A percentile compares a stretch with the other conserved stretches of the same genome.
phyloP scores from a whole-genome alignment of 1,140 invertebrate genomes.

The Drosophila pandora region DNA sequence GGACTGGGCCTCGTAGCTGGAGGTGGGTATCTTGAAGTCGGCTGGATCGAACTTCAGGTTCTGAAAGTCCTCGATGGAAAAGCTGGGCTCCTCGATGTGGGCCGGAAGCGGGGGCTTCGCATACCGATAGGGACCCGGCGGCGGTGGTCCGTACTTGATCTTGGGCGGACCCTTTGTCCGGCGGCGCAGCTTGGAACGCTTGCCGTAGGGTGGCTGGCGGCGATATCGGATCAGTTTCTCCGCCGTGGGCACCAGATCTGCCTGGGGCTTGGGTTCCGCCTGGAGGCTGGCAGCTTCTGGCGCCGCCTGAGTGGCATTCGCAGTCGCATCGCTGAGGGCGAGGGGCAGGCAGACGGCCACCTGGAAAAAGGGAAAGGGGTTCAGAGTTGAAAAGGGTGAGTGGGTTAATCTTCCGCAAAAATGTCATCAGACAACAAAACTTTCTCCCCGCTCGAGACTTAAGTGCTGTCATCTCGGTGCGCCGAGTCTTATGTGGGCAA shows the following conservation, averaged over 20 bases:
- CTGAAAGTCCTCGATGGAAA: conserved; percentile 66
- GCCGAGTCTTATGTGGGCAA: conserved; percentile 28
- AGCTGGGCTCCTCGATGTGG: conserved; percentile 57
- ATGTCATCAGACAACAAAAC: conserved; percentile 47
- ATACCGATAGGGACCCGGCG: conserved; percentile 35
- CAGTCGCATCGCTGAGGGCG: conserved; percentile 19
- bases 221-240: conserved; percentile 66
- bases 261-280: neutral
- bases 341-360: conserved; percentile 44
- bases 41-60: conserved; percentile 68
- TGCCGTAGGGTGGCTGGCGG: conserved; percentile 57
- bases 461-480: conserved; percentile 42
- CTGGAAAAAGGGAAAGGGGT: conserved; percentile 20
- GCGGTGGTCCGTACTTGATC: conserved; percentile 67
- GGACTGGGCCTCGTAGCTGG: conserved; percentile 72
- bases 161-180: conserved; percentile 62
- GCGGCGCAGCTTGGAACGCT: conserved; percentile 54
- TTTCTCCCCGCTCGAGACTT: conserved; percentile 35
- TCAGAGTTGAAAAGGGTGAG: conserved; percentile 16
- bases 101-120: conserved; percentile 42
- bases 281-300: neutral
- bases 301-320: conserved; percentile 23
- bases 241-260: conserved; percentile 42
- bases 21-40: conserved; percentile 66
- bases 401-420: conserved; percentile 54